phyloP scores from a whole-genome alignment of 2,113 vertebrate species.

The Pitta sordida region DNA sequence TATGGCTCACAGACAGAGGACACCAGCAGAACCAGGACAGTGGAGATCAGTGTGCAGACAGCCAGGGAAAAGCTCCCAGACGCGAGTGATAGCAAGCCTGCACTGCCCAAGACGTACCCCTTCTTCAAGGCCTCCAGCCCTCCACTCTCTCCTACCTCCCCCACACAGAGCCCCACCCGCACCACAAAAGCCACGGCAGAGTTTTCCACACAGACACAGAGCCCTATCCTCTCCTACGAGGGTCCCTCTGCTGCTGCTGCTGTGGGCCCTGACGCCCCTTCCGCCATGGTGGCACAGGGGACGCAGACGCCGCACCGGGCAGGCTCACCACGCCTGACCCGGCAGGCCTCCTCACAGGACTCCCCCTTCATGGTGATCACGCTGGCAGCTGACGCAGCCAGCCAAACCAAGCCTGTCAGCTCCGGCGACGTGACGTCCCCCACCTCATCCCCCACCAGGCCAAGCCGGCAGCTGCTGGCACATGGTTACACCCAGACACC shows the following conservation, averaged over 20 bases:
- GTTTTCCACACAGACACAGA: conserved; percentile 90
- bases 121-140: conserved; percentile 87
- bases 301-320: conserved; percentile 80
- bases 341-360: conserved; percentile 90
- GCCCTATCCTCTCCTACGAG: conserved; percentile 66
- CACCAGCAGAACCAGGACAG: conserved; percentile 7
- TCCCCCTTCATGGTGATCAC: conserved; percentile 89
- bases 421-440: conserved; percentile 87
- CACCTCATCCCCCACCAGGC: conserved; percentile 84
- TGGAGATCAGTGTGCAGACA: conserved; percentile 31
- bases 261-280: conserved; percentile 45
- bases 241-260: conserved; percentile 13
- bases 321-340: conserved; percentile 77
- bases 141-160: conserved; percentile 85
- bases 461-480: conserved; percentile 73
- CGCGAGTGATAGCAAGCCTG: conserved; percentile 63
- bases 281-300: conserved; percentile 81
- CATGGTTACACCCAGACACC: conserved; percentile 77
- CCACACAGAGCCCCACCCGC: conserved; percentile 85
- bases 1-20: conserved; percentile 75
- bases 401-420: conserved; percentile 82
- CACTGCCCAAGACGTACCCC: conserved; percentile 79
- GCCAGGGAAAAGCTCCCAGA: conserved; percentile 73
- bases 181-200: conserved; percentile 77
- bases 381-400: conserved; percentile 79